These are phyloP conservation scores for Leptopilina boulardi DNA, from an alignment of 1,140 invertebrate genomes.

Conservation along the genomic window DNA sequence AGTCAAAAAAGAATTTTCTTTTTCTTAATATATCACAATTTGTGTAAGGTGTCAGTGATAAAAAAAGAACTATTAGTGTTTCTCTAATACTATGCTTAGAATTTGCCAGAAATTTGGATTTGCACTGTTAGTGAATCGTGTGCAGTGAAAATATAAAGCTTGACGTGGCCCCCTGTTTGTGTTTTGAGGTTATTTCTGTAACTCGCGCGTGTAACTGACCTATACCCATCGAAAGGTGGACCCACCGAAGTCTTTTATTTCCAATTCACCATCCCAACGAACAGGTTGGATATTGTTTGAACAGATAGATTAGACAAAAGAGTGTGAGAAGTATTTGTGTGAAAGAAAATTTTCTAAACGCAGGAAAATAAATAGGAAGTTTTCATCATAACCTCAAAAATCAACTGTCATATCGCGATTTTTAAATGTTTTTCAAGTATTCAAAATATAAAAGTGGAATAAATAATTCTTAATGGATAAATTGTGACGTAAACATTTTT, in stretches of 20 bases:
- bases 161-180: conserved; percentile 51
- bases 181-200: conserved; percentile 70
- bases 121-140: conserved; percentile 1
- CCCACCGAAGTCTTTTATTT: conserved; percentile 58
- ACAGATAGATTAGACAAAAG: not conserved
- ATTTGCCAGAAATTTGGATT: not conserved
- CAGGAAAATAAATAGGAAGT: not conserved
- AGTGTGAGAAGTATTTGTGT: not conserved
- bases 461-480: not conserved
- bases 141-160: conserved; percentile 34
- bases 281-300: conserved; percentile 42
- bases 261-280: conserved; percentile 48
- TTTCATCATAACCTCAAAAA: conserved; percentile 42
- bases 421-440: not conserved
- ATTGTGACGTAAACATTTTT: too few species aligned
- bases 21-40: not conserved
- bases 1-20: not conserved
- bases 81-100: not conserved
- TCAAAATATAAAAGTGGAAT: too few species aligned
- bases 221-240: conserved; percentile 50
- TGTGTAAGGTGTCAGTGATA: conserved; percentile 37
- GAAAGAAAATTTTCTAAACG: not conserved
- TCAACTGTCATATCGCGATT: not conserved
- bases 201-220: conserved; percentile 68
- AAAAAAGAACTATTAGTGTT: conserved; percentile 28